These are phyloP conservation scores for Ctenodactylus gundi DNA, from an alignment of 2,113 vertebrate species.

Conservation along the genomic window DNA sequence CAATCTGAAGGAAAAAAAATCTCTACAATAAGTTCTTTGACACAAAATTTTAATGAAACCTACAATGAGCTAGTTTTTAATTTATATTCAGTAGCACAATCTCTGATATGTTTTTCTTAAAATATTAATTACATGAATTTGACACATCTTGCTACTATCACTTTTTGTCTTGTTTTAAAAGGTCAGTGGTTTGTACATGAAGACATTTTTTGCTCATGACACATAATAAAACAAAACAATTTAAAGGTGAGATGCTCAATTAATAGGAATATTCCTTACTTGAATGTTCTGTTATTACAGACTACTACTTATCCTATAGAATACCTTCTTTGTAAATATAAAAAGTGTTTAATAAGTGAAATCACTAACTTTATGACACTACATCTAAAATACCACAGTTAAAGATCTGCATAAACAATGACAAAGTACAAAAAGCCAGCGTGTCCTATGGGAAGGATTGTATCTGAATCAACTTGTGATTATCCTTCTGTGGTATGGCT, in stretches of 20 bases:
- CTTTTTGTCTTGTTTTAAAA: constrained; percentile 13
- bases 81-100: neutral
- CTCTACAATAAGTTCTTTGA: neutral
- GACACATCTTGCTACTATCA: neutral
- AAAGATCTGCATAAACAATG: neutral
- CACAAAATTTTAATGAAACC: neutral
- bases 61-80: neutral
- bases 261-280: neutral
- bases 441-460: neutral
- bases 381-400: neutral
- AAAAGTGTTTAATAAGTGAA: neutral
- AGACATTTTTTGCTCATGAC: neutral
- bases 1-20: neutral
- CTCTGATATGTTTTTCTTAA: neutral
- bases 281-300: neutral
- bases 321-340: neutral
- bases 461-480: neutral
- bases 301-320: neutral
- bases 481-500: neutral
- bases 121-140: constrained; percentile 11
- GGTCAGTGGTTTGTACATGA: neutral
- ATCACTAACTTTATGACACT: neutral
- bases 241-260: no score
- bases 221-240: neutral
- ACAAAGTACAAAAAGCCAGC: neutral